Base-by-base conservation (phyloP, 2,888 invertebrate genomes). In the Temnothorax ravouxi region DNA sequence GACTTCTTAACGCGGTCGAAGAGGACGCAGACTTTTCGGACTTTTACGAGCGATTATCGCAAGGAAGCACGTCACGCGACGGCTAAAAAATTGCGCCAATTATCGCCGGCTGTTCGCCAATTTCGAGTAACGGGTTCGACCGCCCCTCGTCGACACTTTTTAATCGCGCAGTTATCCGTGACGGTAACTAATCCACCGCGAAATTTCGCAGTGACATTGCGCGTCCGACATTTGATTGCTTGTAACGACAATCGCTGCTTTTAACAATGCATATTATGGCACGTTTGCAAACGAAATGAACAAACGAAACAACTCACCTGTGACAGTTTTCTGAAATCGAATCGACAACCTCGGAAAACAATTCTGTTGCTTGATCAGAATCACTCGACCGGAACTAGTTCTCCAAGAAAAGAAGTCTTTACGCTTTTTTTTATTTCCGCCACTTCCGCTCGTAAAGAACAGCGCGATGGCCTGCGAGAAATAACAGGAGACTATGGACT, bases 1-100 rank as follows among this genome's bases (percentile, higher is more conserved):
- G 41, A 56, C 34, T 47, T 21, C n/a, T 67, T 67, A 56, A 71
- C 38, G 47, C 47, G 59, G 47, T 71, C 79, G 38, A 50, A 34
- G 25, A 79, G 21, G 38, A 71, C 47, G 47, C 59, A 29, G 41
- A n/a, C 59, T 71, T 56, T 44, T 67, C 13, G 9, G n/a, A 56
- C 56, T 77, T 80, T 80, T 79, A 79, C 71, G 47, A 50, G 25
- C 47, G 79, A 80, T 80, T 80, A 72, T 72, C 72, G 18, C 13
- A 18, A 47, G 47, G 1, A 18, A 13, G 3, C 15, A 47, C 47
- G 79, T 79, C 25, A 79, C 29, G 29, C 56, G 44, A 13, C 3
- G 38, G 8, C 38, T 61, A 38, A 71, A 72, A 72, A 79, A 59
- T 72, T 50, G 13, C 79, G 18, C 79, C 79, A 59, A 79, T 71